Evolutionary conservation across 2,797 vertebrate genomes (phyloP).

Genomic region (Scleropages formosus): DNA sequence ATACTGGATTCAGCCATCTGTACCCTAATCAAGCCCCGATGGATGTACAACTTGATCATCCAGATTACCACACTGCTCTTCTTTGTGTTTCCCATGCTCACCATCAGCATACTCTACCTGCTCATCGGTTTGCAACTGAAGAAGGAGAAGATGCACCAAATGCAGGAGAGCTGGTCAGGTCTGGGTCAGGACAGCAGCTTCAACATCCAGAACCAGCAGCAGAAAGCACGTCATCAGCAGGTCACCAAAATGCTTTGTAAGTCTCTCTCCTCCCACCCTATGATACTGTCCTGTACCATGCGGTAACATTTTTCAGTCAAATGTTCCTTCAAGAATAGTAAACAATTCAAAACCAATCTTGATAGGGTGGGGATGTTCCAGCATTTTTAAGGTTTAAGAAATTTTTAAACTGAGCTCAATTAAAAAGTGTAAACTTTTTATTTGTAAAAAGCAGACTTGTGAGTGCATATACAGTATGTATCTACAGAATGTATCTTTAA

Average conservation of each 20-base stretch:
- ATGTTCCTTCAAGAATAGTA: too few relatives aligned
- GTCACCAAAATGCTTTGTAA: slow-evolving; percentile 76
- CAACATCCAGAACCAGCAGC: slow-evolving; percentile 40
- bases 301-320: too few relatives aligned
- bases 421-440: too few relatives aligned
- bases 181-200: slow-evolving; percentile 40
- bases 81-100: slow-evolving; percentile 69
- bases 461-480: too few relatives aligned
- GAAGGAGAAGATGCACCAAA: slow-evolving; percentile 41
- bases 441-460: too few relatives aligned
- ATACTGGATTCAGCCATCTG: slow-evolving; percentile 61
- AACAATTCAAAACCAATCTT: too few relatives aligned
- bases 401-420: too few relatives aligned
- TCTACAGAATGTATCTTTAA: too few relatives aligned
- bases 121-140: slow-evolving; percentile 63
- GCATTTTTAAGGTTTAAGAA: slow-evolving; percentile 8
- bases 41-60: slow-evolving; percentile 70
- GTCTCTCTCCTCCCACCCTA: slow-evolving; percentile 22
- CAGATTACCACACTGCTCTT: slow-evolving; percentile 66
- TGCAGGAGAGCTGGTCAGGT: slow-evolving; percentile 24
- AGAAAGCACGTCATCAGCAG: slow-evolving; percentile 63
- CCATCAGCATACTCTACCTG: slow-evolving; percentile 67
- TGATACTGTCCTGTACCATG: not conserved
- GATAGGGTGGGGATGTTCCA: not conserved
- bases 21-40: slow-evolving; percentile 57